These are phyloP conservation scores for Apeira syringaria DNA, from an alignment of 2,888 invertebrate genomes.

Conservation along the genomic window DNA sequence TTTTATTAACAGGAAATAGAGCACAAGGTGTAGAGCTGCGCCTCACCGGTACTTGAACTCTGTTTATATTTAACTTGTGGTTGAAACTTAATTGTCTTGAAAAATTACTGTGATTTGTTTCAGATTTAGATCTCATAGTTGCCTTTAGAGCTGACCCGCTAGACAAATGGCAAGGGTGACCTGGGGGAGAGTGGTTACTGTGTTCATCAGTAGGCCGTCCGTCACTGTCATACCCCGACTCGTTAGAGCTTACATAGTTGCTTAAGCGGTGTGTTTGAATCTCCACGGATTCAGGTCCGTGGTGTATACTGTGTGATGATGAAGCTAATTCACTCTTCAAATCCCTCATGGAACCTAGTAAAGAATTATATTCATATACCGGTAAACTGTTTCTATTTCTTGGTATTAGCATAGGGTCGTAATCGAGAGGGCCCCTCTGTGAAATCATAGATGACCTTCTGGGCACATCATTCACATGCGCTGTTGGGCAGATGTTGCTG, in stretches of 20 bases:
- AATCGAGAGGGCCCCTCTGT: conserved; percentile 68
- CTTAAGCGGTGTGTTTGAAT: conserved; percentile 85
- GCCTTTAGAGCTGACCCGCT: conserved; percentile 51
- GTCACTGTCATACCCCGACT: conserved; percentile 93
- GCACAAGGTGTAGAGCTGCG: conserved; percentile 78
- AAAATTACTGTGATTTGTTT: conserved; percentile 61
- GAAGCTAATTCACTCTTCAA: conserved; percentile 69
- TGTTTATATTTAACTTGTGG: conserved; percentile 69
- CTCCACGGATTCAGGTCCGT: conserved; percentile 79
- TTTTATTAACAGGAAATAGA: conserved; percentile 69
- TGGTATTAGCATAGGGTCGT: conserved; percentile 77
- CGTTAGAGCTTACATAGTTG: conserved; percentile 92
- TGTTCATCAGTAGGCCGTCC: conserved; percentile 84
- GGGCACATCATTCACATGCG: conserved; percentile 59
- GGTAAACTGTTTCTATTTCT: conserved; percentile 79
- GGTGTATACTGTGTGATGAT: conserved; percentile 80
- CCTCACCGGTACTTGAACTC: conserved; percentile 67
- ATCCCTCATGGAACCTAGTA: conserved; percentile 66
- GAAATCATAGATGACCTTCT: conserved; percentile 77
- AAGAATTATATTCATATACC: conserved; percentile 71
- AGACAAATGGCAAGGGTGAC: conserved; percentile 74
- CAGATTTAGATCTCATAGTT: conserved; percentile 48
- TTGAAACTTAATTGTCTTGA: conserved; percentile 73
- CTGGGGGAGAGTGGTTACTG: conserved; percentile 80
- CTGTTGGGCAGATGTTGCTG: conserved; percentile 50